Percentiles rank a stretch among this genome's conserved stretches.
These are phyloP conservation scores for Nymphalis io DNA, from an alignment of 1,140 invertebrate genomes.

Conservation along the genomic window DNA sequence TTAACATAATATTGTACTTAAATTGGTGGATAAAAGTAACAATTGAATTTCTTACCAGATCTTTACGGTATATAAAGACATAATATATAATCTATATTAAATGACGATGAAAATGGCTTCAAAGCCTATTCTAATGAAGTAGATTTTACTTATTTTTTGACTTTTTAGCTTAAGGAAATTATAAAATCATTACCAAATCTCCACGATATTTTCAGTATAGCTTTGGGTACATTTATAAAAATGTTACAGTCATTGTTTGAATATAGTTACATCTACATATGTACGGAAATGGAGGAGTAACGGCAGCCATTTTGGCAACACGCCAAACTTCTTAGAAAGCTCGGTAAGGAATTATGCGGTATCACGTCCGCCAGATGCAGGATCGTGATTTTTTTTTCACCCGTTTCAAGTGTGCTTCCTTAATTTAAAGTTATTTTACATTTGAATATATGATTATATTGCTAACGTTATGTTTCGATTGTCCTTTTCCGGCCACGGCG, in stretches of 20 bases:
- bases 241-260: not conserved
- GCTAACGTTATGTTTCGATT: too few species aligned
- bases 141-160: not conserved
- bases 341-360: slow-evolving; percentile 39
- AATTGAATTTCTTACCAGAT: too few species aligned
- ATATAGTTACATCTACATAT: not conserved
- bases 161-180: not conserved
- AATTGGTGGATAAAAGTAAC: too few species aligned
- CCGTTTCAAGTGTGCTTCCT: slow-evolving; percentile 6
- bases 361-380: slow-evolving; percentile 41
- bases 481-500: too few species aligned
- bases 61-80: too few species aligned
- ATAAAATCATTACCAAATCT: not conserved
- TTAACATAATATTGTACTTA: too few species aligned
- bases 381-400: slow-evolving; percentile 34
- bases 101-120: too few species aligned
- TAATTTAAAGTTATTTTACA: slow-evolving; percentile 16
- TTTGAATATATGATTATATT: not conserved
- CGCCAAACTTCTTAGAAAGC: slow-evolving; percentile 32
- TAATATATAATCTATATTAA: too few species aligned
- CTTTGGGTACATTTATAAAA: not conserved
- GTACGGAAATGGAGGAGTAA: not conserved
- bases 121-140: not conserved
- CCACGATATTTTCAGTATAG: not conserved
- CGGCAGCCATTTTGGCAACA: slow-evolving; percentile 30